phyloP scores from a whole-genome alignment of 2,113 vertebrate species.

The Dipodomys spectabilis region DNA sequence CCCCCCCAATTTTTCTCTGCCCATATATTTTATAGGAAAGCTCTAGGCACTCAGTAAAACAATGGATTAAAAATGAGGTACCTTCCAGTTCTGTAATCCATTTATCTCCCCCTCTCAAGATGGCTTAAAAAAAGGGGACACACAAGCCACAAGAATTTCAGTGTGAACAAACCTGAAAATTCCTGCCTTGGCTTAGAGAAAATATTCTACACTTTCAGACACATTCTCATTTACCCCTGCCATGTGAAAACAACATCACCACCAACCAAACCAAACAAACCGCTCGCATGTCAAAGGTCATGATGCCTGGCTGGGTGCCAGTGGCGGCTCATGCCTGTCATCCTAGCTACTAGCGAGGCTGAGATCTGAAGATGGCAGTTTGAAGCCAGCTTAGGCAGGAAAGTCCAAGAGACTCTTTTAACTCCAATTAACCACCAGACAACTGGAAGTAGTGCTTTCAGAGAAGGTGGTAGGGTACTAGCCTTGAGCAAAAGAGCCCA shows the following conservation, averaged over 20 bases:
- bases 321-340: too few species aligned
- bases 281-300: neutral
- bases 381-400: too few species aligned
- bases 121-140: neutral
- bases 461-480: too few species aligned
- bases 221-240: neutral
- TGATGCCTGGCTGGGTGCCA: too few species aligned
- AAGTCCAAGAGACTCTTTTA: too few species aligned
- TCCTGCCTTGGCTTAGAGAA: slow-evolving; percentile 18
- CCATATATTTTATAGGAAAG: slow-evolving; percentile 24
- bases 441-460: too few species aligned
- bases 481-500: too few species aligned
- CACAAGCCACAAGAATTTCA: neutral
- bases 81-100: slow-evolving; percentile 13
- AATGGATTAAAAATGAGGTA: slow-evolving; percentile 66
- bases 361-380: too few species aligned
- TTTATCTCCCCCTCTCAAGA: slow-evolving; percentile 70
- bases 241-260: neutral
- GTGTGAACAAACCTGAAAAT: slow-evolving; percentile 48
- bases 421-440: too few species aligned
- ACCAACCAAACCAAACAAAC: neutral
- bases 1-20: slow-evolving; percentile 45
- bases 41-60: slow-evolving; percentile 52
- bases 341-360: too few species aligned
- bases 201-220: slow-evolving; percentile 40